Evolutionary conservation across 2,888 invertebrate species (phyloP).

Genomic region (Tortrix viridana): DNA sequence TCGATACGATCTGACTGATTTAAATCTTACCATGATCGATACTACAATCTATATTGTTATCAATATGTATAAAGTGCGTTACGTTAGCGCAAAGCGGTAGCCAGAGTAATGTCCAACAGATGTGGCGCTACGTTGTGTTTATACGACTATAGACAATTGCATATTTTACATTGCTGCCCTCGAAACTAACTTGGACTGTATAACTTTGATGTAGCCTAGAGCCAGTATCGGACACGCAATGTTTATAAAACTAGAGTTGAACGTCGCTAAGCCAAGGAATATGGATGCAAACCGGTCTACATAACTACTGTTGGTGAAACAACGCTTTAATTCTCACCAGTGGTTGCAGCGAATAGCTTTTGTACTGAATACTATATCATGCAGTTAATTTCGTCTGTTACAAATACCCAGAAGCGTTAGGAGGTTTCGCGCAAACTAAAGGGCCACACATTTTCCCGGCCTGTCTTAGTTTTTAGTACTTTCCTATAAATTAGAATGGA

Average conservation of each 20-base stretch:
- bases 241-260: conserved; percentile 12
- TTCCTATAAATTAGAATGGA: too few species aligned
- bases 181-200: not conserved
- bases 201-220: not conserved
- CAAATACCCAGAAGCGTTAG: too few species aligned
- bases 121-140: conserved; percentile 2
- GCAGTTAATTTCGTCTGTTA: too few species aligned
- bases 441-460: not conserved
- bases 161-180: conserved; percentile 19
- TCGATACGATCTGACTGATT: conserved; percentile 32
- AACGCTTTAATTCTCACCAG: conserved; percentile 45
- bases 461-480: too few species aligned
- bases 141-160: conserved; percentile 6
- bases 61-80: conserved; percentile 30
- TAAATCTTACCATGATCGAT: conserved; percentile 26
- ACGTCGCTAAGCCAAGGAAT: not conserved
- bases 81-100: conserved; percentile 35
- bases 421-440: too few species aligned
- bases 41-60: conserved; percentile 30
- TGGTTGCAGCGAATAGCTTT: conserved; percentile 43
- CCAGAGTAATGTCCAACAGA: conserved; percentile 27
- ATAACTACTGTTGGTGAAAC: conserved; percentile 14
- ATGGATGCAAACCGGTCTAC: conserved; percentile 20
- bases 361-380: too few species aligned
- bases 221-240: conserved; percentile 5